These are phyloP conservation scores for Acleris cristana DNA, from an alignment of 2,888 invertebrate genomes.

Conservation along the genomic window DNA sequence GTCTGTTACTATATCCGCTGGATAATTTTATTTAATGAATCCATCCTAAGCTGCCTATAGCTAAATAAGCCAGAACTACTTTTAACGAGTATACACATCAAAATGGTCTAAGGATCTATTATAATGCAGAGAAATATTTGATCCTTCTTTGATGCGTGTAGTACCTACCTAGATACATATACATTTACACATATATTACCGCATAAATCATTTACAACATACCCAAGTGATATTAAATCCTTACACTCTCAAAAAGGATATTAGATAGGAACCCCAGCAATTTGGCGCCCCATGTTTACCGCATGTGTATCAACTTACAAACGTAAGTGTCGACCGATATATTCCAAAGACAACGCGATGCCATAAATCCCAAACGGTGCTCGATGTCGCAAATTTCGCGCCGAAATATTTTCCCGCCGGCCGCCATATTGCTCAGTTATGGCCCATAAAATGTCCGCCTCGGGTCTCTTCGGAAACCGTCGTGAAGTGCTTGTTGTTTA, in stretches of 20 bases:
- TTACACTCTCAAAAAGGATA: constrained; percentile 25
- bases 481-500: constrained; percentile 35
- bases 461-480: constrained; percentile 36
- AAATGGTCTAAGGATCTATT: too few relatives aligned
- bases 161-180: too few relatives aligned
- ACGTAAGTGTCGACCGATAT: constrained; percentile 32
- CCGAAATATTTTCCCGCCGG: constrained; percentile 39
- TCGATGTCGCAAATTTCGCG: constrained; percentile 40
- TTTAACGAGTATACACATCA: too few relatives aligned
- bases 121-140: too few relatives aligned
- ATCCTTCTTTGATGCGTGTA: too few relatives aligned
- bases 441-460: constrained; percentile 43
- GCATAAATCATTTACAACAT: constrained; percentile 32
- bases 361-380: constrained; percentile 35
- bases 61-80: too few relatives aligned
- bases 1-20: too few relatives aligned
- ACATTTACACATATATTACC: too few relatives aligned
- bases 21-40: too few relatives aligned
- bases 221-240: constrained; percentile 30
- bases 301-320: constrained; percentile 31
- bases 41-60: too few relatives aligned
- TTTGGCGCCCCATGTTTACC: constrained; percentile 33
- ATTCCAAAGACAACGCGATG: constrained; percentile 35
- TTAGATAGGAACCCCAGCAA: constrained; percentile 26
- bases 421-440: constrained; percentile 45